Conservation (phyloP, 2,113 vertebrate species). For the Oostethus manadensis region DNA sequence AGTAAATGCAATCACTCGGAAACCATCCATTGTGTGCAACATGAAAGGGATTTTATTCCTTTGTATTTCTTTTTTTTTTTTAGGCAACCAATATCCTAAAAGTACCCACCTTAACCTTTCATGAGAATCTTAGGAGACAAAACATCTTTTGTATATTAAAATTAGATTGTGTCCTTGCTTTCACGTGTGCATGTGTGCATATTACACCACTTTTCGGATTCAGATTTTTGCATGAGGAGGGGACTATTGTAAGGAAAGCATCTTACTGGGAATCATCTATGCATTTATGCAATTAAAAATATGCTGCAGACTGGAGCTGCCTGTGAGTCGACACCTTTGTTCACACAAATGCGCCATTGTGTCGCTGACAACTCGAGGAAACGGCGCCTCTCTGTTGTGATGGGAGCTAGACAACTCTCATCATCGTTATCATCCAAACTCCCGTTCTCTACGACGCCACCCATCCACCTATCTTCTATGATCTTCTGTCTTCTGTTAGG, state of each 20-base stretch:
- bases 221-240: too few relatives aligned
- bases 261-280: too few relatives aligned
- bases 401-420: constrained; percentile 32
- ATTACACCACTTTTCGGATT: too few relatives aligned
- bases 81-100: not conserved
- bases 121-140: not conserved
- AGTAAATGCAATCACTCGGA: constrained; percentile 36
- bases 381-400: constrained; percentile 14
- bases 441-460: constrained; percentile 30
- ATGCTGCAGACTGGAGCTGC: not conserved
- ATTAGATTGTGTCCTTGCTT: not conserved
- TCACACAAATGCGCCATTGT: constrained; percentile 11
- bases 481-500: too few relatives aligned
- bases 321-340: constrained; percentile 11
- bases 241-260: too few relatives aligned
- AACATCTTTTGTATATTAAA: not conserved
- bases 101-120: not conserved
- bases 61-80: not conserved
- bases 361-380: constrained; percentile 31
- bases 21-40: constrained; percentile 8
- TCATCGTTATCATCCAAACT: constrained; percentile 23
- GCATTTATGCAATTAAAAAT: not conserved
- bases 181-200: too few relatives aligned
- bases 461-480: too few relatives aligned
- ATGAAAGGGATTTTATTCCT: not conserved